Evolutionary conservation across 2,113 vertebrate species (phyloP).

Genomic region (Jaculus jaculus): DNA sequence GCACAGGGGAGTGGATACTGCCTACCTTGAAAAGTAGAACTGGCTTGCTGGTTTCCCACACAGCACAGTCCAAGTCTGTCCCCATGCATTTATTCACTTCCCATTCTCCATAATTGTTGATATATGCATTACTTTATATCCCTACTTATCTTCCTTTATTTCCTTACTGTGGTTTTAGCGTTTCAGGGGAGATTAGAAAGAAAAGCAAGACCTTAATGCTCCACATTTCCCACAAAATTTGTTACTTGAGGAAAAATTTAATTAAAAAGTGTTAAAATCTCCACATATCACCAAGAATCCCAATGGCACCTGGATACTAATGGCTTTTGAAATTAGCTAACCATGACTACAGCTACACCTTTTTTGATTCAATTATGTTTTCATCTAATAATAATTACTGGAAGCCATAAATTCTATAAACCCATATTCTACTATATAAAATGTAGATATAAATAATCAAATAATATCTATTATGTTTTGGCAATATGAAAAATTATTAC

Average conservation of each 20-base stretch:
- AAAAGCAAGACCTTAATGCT: background rate
- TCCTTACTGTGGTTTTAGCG: background rate
- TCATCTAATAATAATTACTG: background rate
- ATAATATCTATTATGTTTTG: background rate
- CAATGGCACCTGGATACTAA: too few relatives aligned
- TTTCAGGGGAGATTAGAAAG: background rate
- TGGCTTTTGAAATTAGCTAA: background rate
- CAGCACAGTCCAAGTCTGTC: background rate
- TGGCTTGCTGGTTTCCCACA: background rate
- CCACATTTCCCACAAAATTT: background rate
- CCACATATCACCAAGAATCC: too few relatives aligned
- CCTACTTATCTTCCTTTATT: background rate
- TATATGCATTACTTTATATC: background rate
- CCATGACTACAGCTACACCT: background rate
- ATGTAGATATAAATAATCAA: background rate
- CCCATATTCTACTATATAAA: background rate
- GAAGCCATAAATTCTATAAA: background rate
- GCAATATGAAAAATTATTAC: background rate
- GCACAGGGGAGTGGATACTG: background rate
- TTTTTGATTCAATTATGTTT: slow-evolving; percentile 16
- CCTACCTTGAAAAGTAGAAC: background rate
- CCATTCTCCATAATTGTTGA: background rate
- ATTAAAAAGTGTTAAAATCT: background rate
- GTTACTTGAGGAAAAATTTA: background rate
- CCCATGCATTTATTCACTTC: background rate